These are phyloP conservation scores for Microplitis deprimator DNA, from an alignment of 2,888 invertebrate genomes.

Conservation along the genomic window DNA sequence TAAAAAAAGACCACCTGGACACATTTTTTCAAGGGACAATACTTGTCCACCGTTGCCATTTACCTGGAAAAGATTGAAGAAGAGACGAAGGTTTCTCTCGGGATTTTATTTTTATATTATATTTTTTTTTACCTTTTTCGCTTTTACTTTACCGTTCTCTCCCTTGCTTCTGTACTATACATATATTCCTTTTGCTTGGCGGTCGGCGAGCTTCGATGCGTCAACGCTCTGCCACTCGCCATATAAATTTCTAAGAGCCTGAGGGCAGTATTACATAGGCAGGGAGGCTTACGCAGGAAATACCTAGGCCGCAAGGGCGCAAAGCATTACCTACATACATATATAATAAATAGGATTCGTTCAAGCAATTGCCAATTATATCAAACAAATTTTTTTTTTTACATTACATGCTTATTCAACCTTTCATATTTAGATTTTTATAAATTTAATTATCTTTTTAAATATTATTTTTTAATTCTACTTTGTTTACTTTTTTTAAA, in stretches of 20 bases:
- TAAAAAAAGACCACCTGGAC: neutral
- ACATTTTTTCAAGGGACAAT: conserved; percentile 7
- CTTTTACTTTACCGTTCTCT: conserved; percentile 31
- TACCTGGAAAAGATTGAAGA: conserved; percentile 18
- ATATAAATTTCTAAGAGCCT: conserved; percentile 59
- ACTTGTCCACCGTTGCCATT: conserved; percentile 18
- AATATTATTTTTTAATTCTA: too few relatives aligned
- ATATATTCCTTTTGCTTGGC: conserved; percentile 20
- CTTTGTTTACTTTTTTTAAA: too few relatives aligned
- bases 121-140: neutral
- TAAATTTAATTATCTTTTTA: neutral
- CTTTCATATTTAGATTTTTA: neutral
- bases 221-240: conserved; percentile 47
- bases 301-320: conserved; percentile 35
- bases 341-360: conserved; percentile 34
- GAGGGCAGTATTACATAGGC: conserved; percentile 46
- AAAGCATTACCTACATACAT: conserved; percentile 28
- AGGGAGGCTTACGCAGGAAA: conserved; percentile 36
- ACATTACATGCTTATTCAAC: neutral
- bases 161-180: conserved; percentile 1
- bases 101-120: neutral
- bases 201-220: conserved; percentile 36
- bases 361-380: conserved; percentile 27
- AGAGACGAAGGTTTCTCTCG: conserved; percentile 15
- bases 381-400: neutral